These are phyloP conservation scores for Hormiphora californensis DNA, from an alignment of 37 sponge, comb jelly and placozoan genomes.

Conservation along the genomic window DNA sequence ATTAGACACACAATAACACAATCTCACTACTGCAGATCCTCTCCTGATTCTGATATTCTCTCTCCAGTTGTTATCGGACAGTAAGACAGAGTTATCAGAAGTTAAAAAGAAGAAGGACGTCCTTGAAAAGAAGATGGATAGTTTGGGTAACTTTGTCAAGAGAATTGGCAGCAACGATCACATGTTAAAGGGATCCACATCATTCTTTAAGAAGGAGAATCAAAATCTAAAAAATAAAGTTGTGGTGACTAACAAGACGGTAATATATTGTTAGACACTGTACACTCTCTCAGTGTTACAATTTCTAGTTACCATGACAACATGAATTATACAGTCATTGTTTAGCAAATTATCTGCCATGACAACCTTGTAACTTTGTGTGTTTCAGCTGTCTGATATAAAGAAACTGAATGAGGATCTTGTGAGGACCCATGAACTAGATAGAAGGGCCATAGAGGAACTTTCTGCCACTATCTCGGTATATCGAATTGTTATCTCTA, in stretches of 20 bases:
- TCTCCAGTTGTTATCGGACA: not conserved
- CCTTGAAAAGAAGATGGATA: slow-evolving; percentile 13
- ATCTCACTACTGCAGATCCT: no score
- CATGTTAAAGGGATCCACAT: slow-evolving; percentile 45
- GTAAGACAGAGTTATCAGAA: not conserved
- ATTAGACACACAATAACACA: no score
- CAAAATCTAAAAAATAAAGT: slow-evolving; percentile 41
- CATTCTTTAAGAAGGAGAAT: slow-evolving; percentile 46
- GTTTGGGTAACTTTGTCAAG: slow-evolving; percentile 4
- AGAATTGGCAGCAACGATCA: slow-evolving; percentile 3
- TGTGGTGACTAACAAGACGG: not conserved
- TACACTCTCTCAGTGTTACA: no score
- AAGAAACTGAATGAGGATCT: slow-evolving; percentile 42
- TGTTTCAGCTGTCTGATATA: slow-evolving; percentile 39
- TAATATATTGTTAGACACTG: no score
- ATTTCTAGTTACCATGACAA: no score
- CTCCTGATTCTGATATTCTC: no score
- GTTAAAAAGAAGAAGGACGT: not conserved
- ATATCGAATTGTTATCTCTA: no score
- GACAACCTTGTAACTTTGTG: not conserved
- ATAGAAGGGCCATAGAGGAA: slow-evolving; percentile 50
- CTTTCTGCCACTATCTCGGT: slow-evolving; percentile 50
- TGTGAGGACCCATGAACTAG: slow-evolving; percentile 4
- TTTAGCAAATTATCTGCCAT: not conserved
- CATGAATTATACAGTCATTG: no score